A percentile compares a stretch with the other conserved stretches of the same genome.
phyloP scores from a whole-genome alignment of 1,140 invertebrate species.

The Laodelphax striatellus region DNA sequence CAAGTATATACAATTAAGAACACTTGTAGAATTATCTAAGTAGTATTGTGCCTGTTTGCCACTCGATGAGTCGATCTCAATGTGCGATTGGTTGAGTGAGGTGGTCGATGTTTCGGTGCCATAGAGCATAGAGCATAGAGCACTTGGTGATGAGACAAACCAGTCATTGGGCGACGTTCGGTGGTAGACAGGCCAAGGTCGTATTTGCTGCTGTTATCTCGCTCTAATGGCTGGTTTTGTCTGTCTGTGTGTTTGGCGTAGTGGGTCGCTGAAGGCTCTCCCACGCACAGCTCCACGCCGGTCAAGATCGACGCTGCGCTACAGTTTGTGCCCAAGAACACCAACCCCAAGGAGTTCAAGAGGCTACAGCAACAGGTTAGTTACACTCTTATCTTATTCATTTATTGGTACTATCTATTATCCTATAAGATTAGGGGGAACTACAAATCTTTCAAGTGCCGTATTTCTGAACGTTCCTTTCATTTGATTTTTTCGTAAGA shows the following conservation, averaged over 20 bases:
- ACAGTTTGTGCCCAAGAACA: conserved; percentile 94
- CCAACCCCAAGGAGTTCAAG: conserved; percentile 96
- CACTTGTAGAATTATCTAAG: conserved; percentile 30
- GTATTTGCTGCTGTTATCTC: conserved; percentile 28
- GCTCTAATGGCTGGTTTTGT: conserved; percentile 44
- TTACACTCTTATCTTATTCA: conserved; percentile 14
- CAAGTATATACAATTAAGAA: conserved; percentile 7
- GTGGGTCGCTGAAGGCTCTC: conserved; percentile 92
- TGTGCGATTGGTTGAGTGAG: conserved; percentile 2
- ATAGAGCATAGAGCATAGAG: too few species aligned
- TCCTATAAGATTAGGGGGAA: too few species aligned
- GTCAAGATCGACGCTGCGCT: conserved; percentile 88
- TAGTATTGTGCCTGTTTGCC: conserved; percentile 29
- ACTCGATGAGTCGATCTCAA: conserved; percentile 20
- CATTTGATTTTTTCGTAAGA: too few species aligned
- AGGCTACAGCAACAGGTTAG: conserved; percentile 89
- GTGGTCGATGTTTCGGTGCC: not conserved
- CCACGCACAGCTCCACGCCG: conserved; percentile 79
- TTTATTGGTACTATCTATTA: too few species aligned
- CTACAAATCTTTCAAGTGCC: too few species aligned
- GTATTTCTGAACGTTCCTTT: too few species aligned
- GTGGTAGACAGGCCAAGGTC: conserved; percentile 16
- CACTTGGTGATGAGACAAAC: conserved; percentile 30
- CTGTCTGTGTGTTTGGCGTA: conserved; percentile 35
- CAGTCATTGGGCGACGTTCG: conserved; percentile 29